Evolutionary conservation across 53 echinoderm and acorn worm species (phyloP).

Genomic region (Hippasteria phrygiana): DNA sequence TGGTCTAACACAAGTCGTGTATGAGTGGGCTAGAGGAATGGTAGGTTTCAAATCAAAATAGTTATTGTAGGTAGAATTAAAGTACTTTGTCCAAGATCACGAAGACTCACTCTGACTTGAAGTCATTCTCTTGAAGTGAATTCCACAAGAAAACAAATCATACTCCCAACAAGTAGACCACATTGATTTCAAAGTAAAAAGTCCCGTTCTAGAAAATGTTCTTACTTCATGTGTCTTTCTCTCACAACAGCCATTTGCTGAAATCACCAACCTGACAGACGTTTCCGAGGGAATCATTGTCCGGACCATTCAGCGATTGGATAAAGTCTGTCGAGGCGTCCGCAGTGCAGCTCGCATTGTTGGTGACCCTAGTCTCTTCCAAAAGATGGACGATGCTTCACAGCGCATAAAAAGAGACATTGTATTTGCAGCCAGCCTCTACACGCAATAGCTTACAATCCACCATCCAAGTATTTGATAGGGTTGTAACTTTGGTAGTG

Average conservation of each 20-base stretch:
- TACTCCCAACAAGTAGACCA: no score
- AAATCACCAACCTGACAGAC: slow-evolving; percentile 92
- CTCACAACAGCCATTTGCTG: slow-evolving; percentile 80
- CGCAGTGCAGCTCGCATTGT: slow-evolving; percentile 95
- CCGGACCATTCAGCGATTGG: slow-evolving; percentile 91
- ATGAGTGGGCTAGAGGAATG: slow-evolving; percentile 95
- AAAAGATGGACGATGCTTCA: slow-evolving; percentile 96
- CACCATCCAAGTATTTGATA: no score
- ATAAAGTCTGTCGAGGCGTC: slow-evolving; percentile 92
- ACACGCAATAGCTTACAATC: slow-evolving; percentile 76
- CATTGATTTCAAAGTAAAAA: no score
- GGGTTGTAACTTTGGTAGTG: no score
- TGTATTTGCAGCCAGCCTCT: slow-evolving; percentile 97
- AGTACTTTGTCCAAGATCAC: no score
- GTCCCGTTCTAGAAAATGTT: neutral
- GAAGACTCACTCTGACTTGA: no score
- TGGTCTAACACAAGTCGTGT: slow-evolving; percentile 94
- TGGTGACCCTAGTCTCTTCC: slow-evolving; percentile 86
- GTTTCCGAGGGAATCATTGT: slow-evolving; percentile 96
- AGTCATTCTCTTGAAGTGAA: no score
- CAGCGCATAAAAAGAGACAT: slow-evolving; percentile 96
- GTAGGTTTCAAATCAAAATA: slow-evolving; percentile 67
- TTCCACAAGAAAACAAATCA: no score
- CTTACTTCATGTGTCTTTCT: neutral
- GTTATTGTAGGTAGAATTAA: no score